These are phyloP conservation scores for Callocephalon fimbriatum DNA, from an alignment of 2,113 vertebrate species.

Conservation along the genomic window DNA sequence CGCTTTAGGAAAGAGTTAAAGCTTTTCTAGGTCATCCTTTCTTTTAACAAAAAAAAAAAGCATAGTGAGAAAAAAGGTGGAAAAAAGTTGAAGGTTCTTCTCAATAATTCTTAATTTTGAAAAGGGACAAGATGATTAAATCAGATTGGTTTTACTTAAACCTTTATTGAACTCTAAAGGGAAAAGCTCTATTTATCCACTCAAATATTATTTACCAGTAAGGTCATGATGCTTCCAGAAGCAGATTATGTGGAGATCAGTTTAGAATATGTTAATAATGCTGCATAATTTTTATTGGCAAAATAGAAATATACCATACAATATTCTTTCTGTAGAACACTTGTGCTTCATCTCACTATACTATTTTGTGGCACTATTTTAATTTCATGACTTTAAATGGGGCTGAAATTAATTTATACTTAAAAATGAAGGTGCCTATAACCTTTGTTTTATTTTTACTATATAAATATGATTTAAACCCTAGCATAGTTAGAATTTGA, in stretches of 20 bases:
- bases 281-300: neutral
- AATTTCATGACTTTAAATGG: neutral
- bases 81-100: neutral
- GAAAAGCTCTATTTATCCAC: neutral
- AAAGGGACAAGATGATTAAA: neutral
- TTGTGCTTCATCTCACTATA: neutral
- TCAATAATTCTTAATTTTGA: neutral
- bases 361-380: neutral
- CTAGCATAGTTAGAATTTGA: neutral
- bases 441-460: neutral
- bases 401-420: neutral
- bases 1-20: neutral
- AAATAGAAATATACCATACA: neutral
- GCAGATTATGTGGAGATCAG: neutral
- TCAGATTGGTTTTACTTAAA: neutral
- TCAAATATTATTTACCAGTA: neutral
- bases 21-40: conserved; percentile 12
- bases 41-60: neutral
- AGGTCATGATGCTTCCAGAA: neutral
- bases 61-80: neutral
- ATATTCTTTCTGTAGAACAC: neutral
- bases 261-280: neutral
- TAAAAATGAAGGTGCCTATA: neutral
- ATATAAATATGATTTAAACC: neutral
- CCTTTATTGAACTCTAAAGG: neutral